Evolutionary conservation across 1,140 invertebrate species (phyloP).

Genomic region (Dendroctonus valens): DNA sequence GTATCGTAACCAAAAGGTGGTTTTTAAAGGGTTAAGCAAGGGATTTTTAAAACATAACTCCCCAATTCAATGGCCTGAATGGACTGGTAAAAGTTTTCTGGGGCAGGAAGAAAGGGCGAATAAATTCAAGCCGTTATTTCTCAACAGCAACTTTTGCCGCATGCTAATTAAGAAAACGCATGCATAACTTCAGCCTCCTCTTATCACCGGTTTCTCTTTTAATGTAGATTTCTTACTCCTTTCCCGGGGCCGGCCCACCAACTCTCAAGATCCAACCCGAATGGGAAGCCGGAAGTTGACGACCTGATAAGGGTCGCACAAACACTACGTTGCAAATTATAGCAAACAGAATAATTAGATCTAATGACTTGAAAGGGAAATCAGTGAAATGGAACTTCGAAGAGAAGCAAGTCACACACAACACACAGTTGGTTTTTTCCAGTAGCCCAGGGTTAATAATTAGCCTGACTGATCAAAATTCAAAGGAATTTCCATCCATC

Average conservation of each 20-base stretch:
- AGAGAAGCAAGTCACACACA: too few relatives aligned
- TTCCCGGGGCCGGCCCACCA: neutral
- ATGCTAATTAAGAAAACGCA: constrained; percentile 20
- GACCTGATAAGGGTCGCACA: constrained; percentile 1
- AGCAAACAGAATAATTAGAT: constrained; percentile 12
- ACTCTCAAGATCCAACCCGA: constrained; percentile 2
- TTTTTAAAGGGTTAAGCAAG: neutral
- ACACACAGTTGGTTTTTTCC: too few relatives aligned
- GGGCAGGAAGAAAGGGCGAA: neutral
- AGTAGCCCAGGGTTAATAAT: too few relatives aligned
- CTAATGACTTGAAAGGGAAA: neutral
- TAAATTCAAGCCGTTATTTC: constrained; percentile 10
- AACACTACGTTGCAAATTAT: constrained; percentile 8
- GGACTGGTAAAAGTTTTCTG: neutral
- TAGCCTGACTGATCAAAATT: too few relatives aligned
- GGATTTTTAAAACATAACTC: neutral
- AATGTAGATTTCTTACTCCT: constrained; percentile 6
- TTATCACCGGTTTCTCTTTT: constrained; percentile 9
- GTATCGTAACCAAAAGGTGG: neutral
- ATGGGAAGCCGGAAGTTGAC: constrained; percentile 10
- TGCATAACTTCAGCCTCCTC: constrained; percentile 15
- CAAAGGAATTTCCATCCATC: too few relatives aligned
- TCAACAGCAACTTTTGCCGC: constrained; percentile 6
- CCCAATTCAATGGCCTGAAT: neutral
- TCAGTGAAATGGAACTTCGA: too few relatives aligned